phyloP scores from a whole-genome alignment of 2,113 vertebrate species.

The Charadrius vociferus region DNA sequence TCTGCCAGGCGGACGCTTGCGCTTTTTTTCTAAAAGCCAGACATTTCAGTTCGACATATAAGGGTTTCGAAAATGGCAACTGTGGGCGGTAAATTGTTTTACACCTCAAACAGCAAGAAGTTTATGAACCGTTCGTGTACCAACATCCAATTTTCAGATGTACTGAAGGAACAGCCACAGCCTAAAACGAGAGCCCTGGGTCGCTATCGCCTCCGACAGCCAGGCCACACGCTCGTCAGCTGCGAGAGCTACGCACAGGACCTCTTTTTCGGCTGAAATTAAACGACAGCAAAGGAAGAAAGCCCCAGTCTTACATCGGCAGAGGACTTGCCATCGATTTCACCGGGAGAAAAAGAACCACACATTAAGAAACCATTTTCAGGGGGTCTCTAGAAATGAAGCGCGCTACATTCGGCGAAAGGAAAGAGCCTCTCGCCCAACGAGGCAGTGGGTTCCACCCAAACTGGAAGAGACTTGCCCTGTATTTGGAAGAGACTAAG shows the following conservation, averaged over 20 bases:
- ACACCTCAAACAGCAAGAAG: conserved; percentile 1
- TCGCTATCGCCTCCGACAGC: background rate
- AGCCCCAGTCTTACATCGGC: background rate
- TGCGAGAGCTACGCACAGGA: background rate
- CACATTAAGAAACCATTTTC: background rate
- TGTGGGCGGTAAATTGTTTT: conserved; percentile 9
- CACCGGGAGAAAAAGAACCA: background rate
- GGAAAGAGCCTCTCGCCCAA: background rate
- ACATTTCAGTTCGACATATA: background rate
- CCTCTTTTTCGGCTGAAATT: background rate
- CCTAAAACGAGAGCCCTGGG: background rate
- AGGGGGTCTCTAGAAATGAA: background rate
- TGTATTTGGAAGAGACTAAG: background rate
- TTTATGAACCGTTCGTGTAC: background rate
- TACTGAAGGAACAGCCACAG: background rate
- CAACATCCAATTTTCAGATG: background rate
- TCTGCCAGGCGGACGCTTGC: conserved; percentile 18
- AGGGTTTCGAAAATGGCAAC: background rate
- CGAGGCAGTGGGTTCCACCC: background rate
- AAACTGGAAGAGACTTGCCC: background rate
- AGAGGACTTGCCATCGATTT: background rate
- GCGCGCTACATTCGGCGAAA: background rate
- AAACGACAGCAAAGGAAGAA: background rate
- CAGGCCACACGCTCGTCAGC: background rate
- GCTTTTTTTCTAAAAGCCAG: background rate